phyloP scores from a whole-genome alignment of 1,140 invertebrate species.

The Sycobia sp. region DNA sequence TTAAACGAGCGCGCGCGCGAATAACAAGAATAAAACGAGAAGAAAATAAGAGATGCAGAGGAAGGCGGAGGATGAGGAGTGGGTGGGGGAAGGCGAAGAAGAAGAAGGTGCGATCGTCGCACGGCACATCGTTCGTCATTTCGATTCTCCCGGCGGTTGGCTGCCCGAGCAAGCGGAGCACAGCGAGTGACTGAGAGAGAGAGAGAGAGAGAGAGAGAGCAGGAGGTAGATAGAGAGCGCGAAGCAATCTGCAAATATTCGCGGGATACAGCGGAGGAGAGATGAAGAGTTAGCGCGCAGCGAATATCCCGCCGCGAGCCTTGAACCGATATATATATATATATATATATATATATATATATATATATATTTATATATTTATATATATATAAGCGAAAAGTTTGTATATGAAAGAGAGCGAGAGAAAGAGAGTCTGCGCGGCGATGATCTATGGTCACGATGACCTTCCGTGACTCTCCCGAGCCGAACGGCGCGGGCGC shows the following conservation, averaged over 20 bases:
- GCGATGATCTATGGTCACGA: conserved; percentile 42
- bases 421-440: not conserved
- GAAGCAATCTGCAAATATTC: not conserved
- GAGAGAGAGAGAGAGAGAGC: not conserved
- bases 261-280: too few species aligned
- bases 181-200: not conserved
- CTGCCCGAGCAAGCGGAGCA: conserved; percentile 1
- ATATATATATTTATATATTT: too few species aligned
- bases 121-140: conserved; percentile 32
- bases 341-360: too few species aligned
- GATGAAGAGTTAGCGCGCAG: not conserved
- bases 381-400: too few species aligned
- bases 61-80: not conserved
- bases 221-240: conserved; percentile 3
- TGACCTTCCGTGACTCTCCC: conserved; percentile 46
- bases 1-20: conserved; percentile 19
- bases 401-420: not conserved
- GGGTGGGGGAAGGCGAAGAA: too few species aligned
- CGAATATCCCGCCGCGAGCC: conserved; percentile 28
- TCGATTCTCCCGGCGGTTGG: conserved; percentile 14
- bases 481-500: too few species aligned
- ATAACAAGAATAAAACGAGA: not conserved
- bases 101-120: conserved; percentile 32
- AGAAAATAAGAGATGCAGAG: not conserved
- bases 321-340: conserved; percentile 32